A percentile compares a stretch with the other conserved stretches of the same genome.
Conservation (phyloP, 2,797 vertebrate species). For the Sus cebifrons region DNA sequence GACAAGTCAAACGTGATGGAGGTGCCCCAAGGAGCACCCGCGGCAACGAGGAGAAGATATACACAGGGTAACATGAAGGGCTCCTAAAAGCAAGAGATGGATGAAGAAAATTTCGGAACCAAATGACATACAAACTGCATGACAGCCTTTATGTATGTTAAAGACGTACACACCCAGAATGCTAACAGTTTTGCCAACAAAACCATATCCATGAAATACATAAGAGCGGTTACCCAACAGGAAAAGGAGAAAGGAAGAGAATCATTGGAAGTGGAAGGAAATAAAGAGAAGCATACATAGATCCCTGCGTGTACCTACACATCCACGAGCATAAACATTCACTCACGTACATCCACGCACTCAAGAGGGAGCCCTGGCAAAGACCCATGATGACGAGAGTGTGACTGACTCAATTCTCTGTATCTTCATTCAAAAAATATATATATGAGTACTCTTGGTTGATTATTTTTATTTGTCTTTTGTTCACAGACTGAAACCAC, state of each 20-base stretch:
- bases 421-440: neutral
- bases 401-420: neutral
- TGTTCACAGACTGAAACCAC: conserved; percentile 42
- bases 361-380: neutral
- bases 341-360: neutral
- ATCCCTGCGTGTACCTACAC: neutral
- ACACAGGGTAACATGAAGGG: neutral
- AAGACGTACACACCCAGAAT: neutral
- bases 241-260: neutral
- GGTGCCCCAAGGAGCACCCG: neutral
- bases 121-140: neutral
- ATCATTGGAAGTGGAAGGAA: neutral
- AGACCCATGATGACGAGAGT: neutral
- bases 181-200: neutral
- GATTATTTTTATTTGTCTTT: conserved; percentile 45
- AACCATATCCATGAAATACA: neutral
- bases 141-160: neutral
- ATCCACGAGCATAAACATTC: neutral
- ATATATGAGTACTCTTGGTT: neutral
- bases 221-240: neutral
- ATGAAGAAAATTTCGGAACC: neutral
- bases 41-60: neutral
- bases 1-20: neutral
- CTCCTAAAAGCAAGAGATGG: neutral
- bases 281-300: neutral